Evolutionary conservation across 2,888 invertebrate species (phyloP).

Genomic region (Polydrusus tereticollis): DNA sequence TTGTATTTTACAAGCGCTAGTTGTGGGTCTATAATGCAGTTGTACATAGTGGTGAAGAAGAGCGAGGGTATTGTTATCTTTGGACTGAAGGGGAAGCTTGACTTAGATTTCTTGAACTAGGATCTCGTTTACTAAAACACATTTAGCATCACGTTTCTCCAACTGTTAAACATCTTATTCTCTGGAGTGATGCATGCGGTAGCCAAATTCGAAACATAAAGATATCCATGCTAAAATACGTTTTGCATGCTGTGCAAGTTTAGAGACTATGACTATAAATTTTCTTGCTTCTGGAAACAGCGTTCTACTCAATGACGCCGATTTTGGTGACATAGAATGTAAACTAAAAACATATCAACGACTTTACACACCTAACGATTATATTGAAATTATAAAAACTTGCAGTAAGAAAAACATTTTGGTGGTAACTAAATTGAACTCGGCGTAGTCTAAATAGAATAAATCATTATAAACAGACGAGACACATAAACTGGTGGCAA

Average conservation of each 20-base stretch:
- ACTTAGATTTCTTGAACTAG: conserved; percentile 41
- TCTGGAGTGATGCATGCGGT: conserved; percentile 14
- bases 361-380: neutral
- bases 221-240: neutral
- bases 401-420: neutral
- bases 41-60: conserved; percentile 51
- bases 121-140: neutral
- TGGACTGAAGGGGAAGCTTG: conserved; percentile 29
- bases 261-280: conserved; percentile 5
- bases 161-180: neutral
- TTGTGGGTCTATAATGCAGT: conserved; percentile 54
- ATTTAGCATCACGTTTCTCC: neutral
- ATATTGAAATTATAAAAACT: neutral
- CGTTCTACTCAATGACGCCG: conserved; percentile 21
- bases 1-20: conserved; percentile 55
- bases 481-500: conserved; percentile 1
- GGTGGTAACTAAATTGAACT: neutral
- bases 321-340: conserved; percentile 22
- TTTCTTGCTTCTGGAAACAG: conserved; percentile 23
- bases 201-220: conserved; percentile 24
- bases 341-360: neutral
- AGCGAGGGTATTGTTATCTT: conserved; percentile 32
- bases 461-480: neutral
- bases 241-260: neutral
- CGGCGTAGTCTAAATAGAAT: neutral